phyloP scores from a whole-genome alignment of 2,888 invertebrate genomes.

The Hirtodrosophila histrioides region DNA sequence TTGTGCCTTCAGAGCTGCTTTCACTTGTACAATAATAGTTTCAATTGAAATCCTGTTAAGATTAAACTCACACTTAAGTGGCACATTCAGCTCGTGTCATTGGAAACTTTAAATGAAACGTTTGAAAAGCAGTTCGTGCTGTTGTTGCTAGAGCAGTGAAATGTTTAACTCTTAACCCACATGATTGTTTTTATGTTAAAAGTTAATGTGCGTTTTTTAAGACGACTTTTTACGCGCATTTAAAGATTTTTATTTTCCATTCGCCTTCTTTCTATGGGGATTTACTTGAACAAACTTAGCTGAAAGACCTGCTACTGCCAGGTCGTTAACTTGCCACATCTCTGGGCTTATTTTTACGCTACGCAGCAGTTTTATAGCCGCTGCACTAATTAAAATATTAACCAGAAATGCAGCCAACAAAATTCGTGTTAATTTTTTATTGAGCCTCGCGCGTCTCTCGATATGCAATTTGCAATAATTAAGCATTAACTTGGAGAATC shows the following conservation, averaged over 20 bases:
- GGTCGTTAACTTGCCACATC: constrained; percentile 58
- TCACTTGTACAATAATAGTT: too few relatives aligned
- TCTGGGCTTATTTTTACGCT: constrained; percentile 36
- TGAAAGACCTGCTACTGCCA: constrained; percentile 63
- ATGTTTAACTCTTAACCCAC: constrained; percentile 23
- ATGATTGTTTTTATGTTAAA: constrained; percentile 55
- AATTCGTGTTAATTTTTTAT: constrained; percentile 75
- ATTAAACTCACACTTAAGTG: background rate
- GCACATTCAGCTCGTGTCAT: constrained; percentile 35
- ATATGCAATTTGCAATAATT: constrained; percentile 80
- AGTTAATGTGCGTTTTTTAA: constrained; percentile 71
- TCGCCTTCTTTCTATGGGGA: background rate
- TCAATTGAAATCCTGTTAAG: too few relatives aligned
- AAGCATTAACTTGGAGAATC: constrained; percentile 62
- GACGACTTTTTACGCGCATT: constrained; percentile 65
- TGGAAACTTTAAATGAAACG: background rate
- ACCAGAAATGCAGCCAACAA: constrained; percentile 60
- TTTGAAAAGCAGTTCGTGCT: constrained; percentile 8
- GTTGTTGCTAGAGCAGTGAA: constrained; percentile 24
- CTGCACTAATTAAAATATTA: constrained; percentile 66
- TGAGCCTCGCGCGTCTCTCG: constrained; percentile 21
- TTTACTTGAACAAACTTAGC: constrained; percentile 1
- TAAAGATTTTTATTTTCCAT: constrained; percentile 53
- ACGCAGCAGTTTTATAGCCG: constrained; percentile 37
- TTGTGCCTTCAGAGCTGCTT: too few relatives aligned